Conservation (phyloP, 2,888 invertebrate species). For the Alloplasta piceator region DNA sequence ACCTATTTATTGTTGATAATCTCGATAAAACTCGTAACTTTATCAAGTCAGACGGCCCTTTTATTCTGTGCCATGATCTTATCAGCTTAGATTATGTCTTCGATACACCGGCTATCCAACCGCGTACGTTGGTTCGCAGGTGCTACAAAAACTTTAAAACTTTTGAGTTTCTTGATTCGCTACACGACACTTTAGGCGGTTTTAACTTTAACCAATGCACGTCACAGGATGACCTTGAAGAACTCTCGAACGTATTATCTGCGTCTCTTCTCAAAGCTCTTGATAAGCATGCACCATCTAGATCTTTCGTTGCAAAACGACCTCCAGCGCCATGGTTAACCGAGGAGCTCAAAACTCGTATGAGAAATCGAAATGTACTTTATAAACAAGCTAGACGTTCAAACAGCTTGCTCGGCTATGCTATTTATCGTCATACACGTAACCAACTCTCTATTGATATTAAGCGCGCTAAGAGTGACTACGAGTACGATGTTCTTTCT, state of each 20-base stretch:
- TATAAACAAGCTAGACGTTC: background rate
- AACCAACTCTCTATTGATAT: background rate
- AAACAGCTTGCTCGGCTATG: background rate
- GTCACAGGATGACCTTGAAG: background rate
- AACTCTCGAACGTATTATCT: background rate
- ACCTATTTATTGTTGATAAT: conserved; percentile 7
- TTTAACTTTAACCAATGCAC: too few relatives aligned
- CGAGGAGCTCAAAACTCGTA: background rate
- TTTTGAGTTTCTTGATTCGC: background rate
- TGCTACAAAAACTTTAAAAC: background rate
- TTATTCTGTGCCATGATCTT: conserved; percentile 22
- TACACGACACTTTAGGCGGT: too few relatives aligned
- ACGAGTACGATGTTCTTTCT: too few relatives aligned
- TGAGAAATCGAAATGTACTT: background rate
- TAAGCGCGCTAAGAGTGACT: background rate
- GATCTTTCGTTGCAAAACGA: background rate
- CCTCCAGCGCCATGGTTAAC: background rate
- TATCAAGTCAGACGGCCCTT: conserved; percentile 1
- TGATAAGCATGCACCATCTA: background rate
- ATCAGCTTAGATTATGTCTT: background rate
- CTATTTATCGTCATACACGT: background rate
- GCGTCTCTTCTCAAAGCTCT: background rate
- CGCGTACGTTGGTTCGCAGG: background rate
- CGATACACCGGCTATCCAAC: background rate
- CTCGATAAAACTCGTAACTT: background rate